These are phyloP conservation scores for Drosophila falleni DNA, from an alignment of 2,888 invertebrate species.

Conservation along the genomic window DNA sequence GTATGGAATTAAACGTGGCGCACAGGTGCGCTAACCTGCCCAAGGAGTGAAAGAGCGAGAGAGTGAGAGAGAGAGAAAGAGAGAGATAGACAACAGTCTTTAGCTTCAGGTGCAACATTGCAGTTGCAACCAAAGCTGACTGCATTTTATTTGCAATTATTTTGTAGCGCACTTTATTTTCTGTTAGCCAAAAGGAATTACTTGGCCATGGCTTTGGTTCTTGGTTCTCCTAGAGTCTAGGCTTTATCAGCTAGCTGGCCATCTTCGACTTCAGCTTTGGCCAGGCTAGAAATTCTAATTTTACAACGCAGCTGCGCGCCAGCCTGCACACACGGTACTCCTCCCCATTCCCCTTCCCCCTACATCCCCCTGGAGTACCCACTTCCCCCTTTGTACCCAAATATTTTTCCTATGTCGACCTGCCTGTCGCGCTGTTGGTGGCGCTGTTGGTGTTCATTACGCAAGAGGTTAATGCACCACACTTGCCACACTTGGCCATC, in stretches of 20 bases:
- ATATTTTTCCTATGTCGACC: conserved; percentile 60
- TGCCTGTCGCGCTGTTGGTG: conserved; percentile 72
- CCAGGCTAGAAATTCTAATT: conserved; percentile 74
- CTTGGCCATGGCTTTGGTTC: conserved; percentile 56
- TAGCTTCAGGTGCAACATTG: conserved; percentile 59
- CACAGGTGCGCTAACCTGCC: conserved; percentile 72
- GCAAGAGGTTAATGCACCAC: conserved; percentile 79
- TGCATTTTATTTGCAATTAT: conserved; percentile 83
- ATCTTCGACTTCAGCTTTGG: conserved; percentile 57
- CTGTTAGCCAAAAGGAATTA: conserved; percentile 69
- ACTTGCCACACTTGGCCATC: conserved; percentile 32
- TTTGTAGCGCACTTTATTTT: conserved; percentile 80
- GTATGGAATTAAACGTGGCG: conserved; percentile 75
- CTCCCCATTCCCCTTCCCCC: conserved; percentile 23
- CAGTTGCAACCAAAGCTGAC: conserved; percentile 49
- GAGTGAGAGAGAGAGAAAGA: neutral
- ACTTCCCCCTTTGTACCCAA: neutral
- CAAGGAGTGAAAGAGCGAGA: neutral
- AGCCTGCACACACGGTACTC: conserved; percentile 33
- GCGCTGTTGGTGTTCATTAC: conserved; percentile 82
- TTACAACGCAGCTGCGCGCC: conserved; percentile 80
- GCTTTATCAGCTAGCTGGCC: conserved; percentile 67
- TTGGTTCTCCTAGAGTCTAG: conserved; percentile 24
- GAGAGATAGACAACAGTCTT: conserved; percentile 1
- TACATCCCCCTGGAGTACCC: neutral